Percentiles rank a stretch among this genome's conserved stretches.
Conservation (phyloP, 1,140 invertebrate genomes). For the Acromyrmex charruanus region DNA sequence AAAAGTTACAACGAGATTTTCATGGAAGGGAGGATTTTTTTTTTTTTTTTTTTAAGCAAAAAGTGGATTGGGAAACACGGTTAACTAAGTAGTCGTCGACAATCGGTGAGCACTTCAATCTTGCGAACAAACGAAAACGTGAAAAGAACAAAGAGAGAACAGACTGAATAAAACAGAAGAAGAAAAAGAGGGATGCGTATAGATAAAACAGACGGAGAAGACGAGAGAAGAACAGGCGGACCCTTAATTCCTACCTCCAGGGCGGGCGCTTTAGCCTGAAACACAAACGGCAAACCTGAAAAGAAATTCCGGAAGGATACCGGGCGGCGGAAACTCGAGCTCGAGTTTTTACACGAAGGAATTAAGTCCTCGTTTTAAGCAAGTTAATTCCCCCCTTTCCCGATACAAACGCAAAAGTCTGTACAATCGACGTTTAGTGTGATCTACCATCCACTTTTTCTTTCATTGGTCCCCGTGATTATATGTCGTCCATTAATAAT, state of each 20-base stretch:
- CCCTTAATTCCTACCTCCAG: conserved; percentile 84
- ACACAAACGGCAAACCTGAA: conserved; percentile 85
- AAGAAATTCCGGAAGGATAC: conserved; percentile 69
- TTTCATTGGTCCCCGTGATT: background rate
- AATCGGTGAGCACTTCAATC: conserved; percentile 59
- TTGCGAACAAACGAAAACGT: conserved; percentile 61
- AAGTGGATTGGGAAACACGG: conserved; percentile 24
- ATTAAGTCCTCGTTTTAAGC: conserved; percentile 46
- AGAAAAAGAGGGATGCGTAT: conserved; percentile 44
- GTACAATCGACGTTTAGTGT: conserved; percentile 23
- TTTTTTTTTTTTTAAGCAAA: conserved; percentile 7
- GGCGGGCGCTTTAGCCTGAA: conserved; percentile 86
- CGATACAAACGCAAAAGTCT: conserved; percentile 33
- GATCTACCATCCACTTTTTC: background rate
- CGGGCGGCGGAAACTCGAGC: conserved; percentile 30
- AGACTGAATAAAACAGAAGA: conserved; percentile 45
- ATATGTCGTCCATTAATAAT: background rate
- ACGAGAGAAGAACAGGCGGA: conserved; percentile 75
- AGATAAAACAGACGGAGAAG: conserved; percentile 67
- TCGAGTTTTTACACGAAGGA: conserved; percentile 35
- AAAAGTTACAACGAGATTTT: conserved; percentile 40
- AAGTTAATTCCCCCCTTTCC: conserved; percentile 1
- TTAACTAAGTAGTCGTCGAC: conserved; percentile 50
- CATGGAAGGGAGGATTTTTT: conserved; percentile 24
- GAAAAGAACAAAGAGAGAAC: conserved; percentile 66